A percentile compares a stretch with the other conserved stretches of the same genome.
phyloP scores from a whole-genome alignment of 2,888 invertebrate genomes.

The Caradrina kadenii region DNA sequence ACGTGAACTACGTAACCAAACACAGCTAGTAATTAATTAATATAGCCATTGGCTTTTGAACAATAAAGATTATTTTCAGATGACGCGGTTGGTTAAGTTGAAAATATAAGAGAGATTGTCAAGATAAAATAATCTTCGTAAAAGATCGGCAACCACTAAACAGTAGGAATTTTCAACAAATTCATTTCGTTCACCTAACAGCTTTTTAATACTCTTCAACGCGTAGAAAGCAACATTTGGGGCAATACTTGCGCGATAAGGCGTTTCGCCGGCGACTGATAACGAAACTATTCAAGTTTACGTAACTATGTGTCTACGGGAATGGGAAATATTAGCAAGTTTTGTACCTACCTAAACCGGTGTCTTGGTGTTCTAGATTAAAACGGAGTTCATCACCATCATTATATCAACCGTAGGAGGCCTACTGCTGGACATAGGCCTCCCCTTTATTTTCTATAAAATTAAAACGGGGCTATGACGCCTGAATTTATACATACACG shows the following conservation, averaged over 20 bases:
- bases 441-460: too few species aligned
- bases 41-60: too few species aligned
- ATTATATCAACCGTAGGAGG: too few species aligned
- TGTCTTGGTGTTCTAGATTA: neutral
- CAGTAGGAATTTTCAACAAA: conserved; percentile 42
- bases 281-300: conserved; percentile 74
- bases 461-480: neutral
- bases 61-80: too few species aligned
- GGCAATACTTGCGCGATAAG: conserved; percentile 71
- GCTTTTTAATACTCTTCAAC: conserved; percentile 80
- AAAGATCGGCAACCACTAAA: neutral
- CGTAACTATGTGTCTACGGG: conserved; percentile 45
- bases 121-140: conserved; percentile 1
- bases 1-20: neutral
- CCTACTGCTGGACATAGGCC: too few species aligned
- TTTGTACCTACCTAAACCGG: conserved; percentile 1
- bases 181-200: conserved; percentile 70
- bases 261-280: conserved; percentile 69
- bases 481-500: neutral
- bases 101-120: too few species aligned
- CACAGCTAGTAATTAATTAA: neutral
- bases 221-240: conserved; percentile 67
- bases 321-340: conserved; percentile 12
- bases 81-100: too few species aligned
- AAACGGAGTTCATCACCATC: too few species aligned